Conservation (phyloP, 2,888 invertebrate genomes). For the Argynnis bischoffii region DNA sequence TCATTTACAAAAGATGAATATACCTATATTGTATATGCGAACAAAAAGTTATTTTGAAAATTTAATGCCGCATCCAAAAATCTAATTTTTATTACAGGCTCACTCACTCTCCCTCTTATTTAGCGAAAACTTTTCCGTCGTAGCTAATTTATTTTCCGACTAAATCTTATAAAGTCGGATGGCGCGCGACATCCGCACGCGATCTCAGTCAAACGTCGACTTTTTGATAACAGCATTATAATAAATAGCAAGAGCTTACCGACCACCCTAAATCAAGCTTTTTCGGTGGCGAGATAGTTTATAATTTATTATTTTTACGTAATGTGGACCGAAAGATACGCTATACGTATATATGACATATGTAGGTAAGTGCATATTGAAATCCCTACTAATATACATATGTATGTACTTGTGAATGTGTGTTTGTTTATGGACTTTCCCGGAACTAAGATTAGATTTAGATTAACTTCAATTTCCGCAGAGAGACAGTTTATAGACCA, state of each 20-base stretch:
- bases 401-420: too few species aligned
- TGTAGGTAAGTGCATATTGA: too few species aligned
- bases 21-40: not conserved
- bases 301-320: too few species aligned
- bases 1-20: too few species aligned
- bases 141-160: slow-evolving; percentile 78
- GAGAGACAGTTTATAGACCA: too few species aligned
- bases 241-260: slow-evolving; percentile 57
- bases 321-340: too few species aligned
- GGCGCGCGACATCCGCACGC: slow-evolving; percentile 73
- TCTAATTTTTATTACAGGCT: not conserved
- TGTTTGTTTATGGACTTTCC: too few species aligned
- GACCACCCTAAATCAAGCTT: slow-evolving; percentile 44
- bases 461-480: too few species aligned
- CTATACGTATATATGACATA: too few species aligned
- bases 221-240: slow-evolving; percentile 75
- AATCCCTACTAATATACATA: too few species aligned
- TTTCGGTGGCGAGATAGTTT: slow-evolving; percentile 37
- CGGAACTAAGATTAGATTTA: too few species aligned
- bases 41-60: too few species aligned
- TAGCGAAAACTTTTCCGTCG: slow-evolving; percentile 77
- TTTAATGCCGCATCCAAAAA: slow-evolving; percentile 15
- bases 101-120: slow-evolving; percentile 55
- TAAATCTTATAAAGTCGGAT: slow-evolving; percentile 73
- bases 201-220: slow-evolving; percentile 73